Conservation (phyloP, 2,888 invertebrate genomes). For the Neria commutata region DNA sequence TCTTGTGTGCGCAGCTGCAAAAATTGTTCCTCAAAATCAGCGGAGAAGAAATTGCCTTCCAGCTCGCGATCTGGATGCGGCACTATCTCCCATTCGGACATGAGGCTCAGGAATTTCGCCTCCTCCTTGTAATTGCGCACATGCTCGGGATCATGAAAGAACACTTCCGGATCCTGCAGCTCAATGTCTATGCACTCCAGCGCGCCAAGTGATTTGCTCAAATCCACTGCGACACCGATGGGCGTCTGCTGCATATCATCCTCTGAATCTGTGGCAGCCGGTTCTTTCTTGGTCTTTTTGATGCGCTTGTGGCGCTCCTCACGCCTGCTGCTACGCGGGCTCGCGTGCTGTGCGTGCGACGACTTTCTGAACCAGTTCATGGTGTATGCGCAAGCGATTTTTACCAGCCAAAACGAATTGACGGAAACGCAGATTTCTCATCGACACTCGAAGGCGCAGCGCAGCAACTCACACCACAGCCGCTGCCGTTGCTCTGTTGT, state of each 20-base stretch:
- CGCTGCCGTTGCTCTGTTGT: too few species aligned
- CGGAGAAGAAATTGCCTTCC: conserved; percentile 53
- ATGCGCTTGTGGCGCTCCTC: conserved; percentile 23
- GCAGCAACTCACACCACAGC: too few species aligned
- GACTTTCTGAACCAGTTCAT: conserved; percentile 73
- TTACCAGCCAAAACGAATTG: conserved; percentile 69
- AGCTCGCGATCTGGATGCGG: conserved; percentile 41
- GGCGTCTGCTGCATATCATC: background rate
- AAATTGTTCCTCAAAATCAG: conserved; percentile 57
- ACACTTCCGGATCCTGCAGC: conserved; percentile 57
- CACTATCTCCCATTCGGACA: conserved; percentile 60
- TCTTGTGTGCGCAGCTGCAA: conserved; percentile 41
- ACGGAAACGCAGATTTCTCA: conserved; percentile 69
- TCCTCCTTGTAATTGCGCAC: conserved; percentile 58
- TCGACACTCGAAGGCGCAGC: conserved; percentile 56
- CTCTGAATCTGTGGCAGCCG: background rate
- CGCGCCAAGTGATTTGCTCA: conserved; percentile 40
- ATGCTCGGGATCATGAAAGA: conserved; percentile 60
- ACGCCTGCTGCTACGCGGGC: conserved; percentile 42
- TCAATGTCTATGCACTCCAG: conserved; percentile 43
- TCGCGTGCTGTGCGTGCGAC: conserved; percentile 67
- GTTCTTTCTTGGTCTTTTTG: conserved; percentile 24
- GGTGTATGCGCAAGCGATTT: conserved; percentile 67
- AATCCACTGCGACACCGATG: conserved; percentile 21
- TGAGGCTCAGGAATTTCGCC: conserved; percentile 50